phyloP scores from a whole-genome alignment of 2,888 invertebrate genomes.

The Zygogramma bicolorata region DNA sequence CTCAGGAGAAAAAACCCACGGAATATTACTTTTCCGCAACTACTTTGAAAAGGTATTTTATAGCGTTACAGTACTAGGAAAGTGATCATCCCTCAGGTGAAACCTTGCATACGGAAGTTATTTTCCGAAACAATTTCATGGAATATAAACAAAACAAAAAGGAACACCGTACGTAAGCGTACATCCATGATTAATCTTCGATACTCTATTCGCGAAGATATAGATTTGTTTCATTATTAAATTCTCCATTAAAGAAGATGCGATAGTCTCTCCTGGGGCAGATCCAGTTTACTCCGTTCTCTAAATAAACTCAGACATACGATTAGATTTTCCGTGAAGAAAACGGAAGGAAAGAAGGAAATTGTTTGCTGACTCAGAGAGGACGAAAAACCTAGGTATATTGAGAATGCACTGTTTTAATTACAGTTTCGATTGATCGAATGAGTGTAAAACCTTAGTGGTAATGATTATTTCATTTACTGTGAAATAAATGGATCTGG shows the following conservation, averaged over 20 bases:
- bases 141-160: neutral
- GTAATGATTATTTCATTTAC: neutral
- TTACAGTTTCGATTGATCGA: slow-evolving; percentile 4
- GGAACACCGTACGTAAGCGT: neutral
- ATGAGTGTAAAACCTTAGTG: neutral
- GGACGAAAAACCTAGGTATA: slow-evolving; percentile 2
- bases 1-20: too few relatives aligned
- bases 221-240: slow-evolving; percentile 30
- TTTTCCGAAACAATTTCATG: neutral
- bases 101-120: neutral
- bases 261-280: neutral
- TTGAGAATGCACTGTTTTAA: slow-evolving; percentile 13
- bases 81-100: neutral
- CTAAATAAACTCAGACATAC: slow-evolving; percentile 36
- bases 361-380: slow-evolving; percentile 12
- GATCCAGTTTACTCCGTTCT: slow-evolving; percentile 26
- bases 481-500: neutral
- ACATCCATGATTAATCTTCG: neutral
- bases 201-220: slow-evolving; percentile 21
- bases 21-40: too few relatives aligned
- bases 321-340: slow-evolving; percentile 30
- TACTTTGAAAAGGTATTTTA: too few relatives aligned
- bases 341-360: slow-evolving; percentile 11
- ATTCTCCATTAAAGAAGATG: slow-evolving; percentile 25
- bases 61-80: too few relatives aligned